Evolutionary conservation across 2,888 invertebrate genomes (phyloP).

Genomic region (Timandra comae): DNA sequence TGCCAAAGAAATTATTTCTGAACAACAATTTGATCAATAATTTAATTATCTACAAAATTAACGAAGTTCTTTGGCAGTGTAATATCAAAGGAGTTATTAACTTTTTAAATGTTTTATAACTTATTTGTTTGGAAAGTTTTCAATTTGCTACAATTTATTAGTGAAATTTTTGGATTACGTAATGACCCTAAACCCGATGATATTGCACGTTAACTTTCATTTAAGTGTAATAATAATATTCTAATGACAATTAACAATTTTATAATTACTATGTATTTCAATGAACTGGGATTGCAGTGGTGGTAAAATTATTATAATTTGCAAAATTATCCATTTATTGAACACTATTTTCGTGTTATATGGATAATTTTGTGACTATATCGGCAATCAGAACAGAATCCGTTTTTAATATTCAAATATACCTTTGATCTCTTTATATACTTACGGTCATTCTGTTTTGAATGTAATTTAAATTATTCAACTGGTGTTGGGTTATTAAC

Average conservation of each 20-base stretch:
- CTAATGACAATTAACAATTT: conserved; percentile 15
- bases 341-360: conserved; percentile 9
- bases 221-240: conserved; percentile 3
- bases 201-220: conserved; percentile 1
- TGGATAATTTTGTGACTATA: conserved; percentile 19
- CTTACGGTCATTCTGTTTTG: conserved; percentile 27
- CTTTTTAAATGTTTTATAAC: conserved; percentile 1
- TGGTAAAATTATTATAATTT: conserved; percentile 16
- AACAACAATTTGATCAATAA: conserved; percentile 33
- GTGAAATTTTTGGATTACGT: conserved; percentile 19
- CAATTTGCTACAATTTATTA: neutral
- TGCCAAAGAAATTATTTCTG: conserved; percentile 38
- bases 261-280: conserved; percentile 7
- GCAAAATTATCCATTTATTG: conserved; percentile 14
- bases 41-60: conserved; percentile 35
- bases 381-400: conserved; percentile 20
- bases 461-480: conserved; percentile 17
- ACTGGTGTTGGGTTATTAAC: conserved; percentile 47
- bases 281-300: conserved; percentile 19
- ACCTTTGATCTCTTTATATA: no score
- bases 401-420: no score
- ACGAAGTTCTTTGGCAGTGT: conserved; percentile 44
- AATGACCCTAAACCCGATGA: neutral
- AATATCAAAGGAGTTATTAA: conserved; percentile 41
- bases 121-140: neutral